Evolutionary conservation across 2,113 vertebrate genomes (phyloP).

Genomic region (Montifringilla adamsi): DNA sequence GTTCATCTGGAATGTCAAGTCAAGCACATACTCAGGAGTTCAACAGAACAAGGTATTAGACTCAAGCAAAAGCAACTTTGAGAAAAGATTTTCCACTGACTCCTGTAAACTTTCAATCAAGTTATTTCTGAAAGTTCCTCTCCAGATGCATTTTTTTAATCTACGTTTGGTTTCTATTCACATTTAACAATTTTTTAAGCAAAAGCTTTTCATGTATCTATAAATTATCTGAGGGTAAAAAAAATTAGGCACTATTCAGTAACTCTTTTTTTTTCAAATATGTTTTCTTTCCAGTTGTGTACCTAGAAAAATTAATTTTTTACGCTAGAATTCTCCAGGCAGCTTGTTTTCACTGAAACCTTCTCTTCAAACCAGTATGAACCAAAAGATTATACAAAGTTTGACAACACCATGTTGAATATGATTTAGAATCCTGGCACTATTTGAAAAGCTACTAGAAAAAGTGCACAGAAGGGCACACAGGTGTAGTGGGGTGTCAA

Average conservation of each 20-base stretch:
- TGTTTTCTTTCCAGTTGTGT: background rate
- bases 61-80: background rate
- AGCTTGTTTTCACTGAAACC: background rate
- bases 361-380: background rate
- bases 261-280: background rate
- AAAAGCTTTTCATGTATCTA: background rate
- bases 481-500: accelerated
- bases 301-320: background rate
- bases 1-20: background rate
- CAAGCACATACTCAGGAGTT: background rate
- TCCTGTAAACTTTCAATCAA: background rate
- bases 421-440: background rate
- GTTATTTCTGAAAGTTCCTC: background rate
- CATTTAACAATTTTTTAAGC: background rate
- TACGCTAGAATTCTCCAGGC: background rate
- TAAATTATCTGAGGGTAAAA: background rate
- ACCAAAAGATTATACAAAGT: background rate
- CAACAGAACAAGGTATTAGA: background rate
- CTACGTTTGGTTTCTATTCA: background rate
- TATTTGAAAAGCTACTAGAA: background rate
- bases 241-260: background rate
- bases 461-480: background rate
- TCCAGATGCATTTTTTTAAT: background rate
- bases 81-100: background rate
- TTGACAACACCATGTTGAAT: background rate